Conservation (phyloP, 2,888 invertebrate genomes). For the Drosophila helvetica region DNA sequence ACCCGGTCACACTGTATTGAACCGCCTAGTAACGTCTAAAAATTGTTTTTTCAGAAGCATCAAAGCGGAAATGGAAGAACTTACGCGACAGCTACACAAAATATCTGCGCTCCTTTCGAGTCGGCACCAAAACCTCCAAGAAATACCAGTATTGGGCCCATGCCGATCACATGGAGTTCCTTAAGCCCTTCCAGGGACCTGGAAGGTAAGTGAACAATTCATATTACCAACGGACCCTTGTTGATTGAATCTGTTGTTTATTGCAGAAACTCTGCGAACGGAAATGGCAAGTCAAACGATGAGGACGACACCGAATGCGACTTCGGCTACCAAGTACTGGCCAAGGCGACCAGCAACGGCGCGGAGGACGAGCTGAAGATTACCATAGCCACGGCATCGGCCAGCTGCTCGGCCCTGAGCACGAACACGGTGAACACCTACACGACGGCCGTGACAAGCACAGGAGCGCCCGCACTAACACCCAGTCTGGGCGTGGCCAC, state of each 20-base stretch:
- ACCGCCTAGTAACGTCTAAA: not conserved
- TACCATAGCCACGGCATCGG: slow-evolving; percentile 54
- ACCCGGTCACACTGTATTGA: no score
- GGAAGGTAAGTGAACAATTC: slow-evolving; percentile 72
- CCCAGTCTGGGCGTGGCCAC: slow-evolving; percentile 56
- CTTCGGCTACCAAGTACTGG: slow-evolving; percentile 81
- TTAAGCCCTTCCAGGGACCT: slow-evolving; percentile 83
- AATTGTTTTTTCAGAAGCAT: slow-evolving; percentile 75
- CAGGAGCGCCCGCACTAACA: slow-evolving; percentile 40
- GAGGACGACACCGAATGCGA: slow-evolving; percentile 82
- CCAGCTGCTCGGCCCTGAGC: slow-evolving; percentile 47
- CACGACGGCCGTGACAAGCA: slow-evolving; percentile 47
- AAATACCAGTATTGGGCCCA: slow-evolving; percentile 84
- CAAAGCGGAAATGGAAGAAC: slow-evolving; percentile 84
- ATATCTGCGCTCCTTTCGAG: slow-evolving; percentile 83
- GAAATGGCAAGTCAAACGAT: slow-evolving; percentile 73
- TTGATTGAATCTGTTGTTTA: not conserved
- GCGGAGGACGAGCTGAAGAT: slow-evolving; percentile 77
- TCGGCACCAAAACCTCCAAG: slow-evolving; percentile 83
- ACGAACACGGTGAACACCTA: slow-evolving; percentile 64
- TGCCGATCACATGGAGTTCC: slow-evolving; percentile 83
- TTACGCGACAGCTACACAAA: slow-evolving; percentile 84
- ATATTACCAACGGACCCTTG: not conserved
- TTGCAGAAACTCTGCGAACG: slow-evolving; percentile 69
- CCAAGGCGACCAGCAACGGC: slow-evolving; percentile 75